Percentiles rank a stretch among this genome's conserved stretches.
Conservation (phyloP, 2,888 invertebrate species). For the Pseudococcus jackbeardsleyi region DNA sequence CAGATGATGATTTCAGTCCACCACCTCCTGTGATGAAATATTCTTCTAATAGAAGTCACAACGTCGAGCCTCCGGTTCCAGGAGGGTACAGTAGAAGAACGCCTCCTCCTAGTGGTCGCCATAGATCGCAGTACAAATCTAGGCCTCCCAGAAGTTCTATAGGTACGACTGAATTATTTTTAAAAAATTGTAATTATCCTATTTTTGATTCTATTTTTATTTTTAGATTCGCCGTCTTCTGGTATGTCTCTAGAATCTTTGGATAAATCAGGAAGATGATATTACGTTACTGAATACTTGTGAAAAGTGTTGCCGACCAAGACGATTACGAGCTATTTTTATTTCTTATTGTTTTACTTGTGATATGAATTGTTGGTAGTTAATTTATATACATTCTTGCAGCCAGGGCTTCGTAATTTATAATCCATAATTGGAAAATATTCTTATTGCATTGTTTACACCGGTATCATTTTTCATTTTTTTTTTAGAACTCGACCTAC, state of each 20-base stretch:
- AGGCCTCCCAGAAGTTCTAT: constrained; percentile 7
- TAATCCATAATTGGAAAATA: not conserved
- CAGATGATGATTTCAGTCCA: constrained; percentile 61
- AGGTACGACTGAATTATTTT: not conserved
- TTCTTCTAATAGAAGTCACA: not conserved
- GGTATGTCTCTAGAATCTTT: constrained; percentile 20
- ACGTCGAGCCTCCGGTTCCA: not conserved
- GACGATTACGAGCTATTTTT: constrained; percentile 30
- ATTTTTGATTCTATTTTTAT: not conserved
- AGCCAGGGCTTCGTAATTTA: not conserved
- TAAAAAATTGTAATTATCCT: too few species aligned
- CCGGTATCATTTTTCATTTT: not conserved
- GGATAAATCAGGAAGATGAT: constrained; percentile 40
- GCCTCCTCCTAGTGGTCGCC: constrained; percentile 6
- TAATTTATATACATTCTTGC: not conserved
- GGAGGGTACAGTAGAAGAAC: constrained; percentile 2
- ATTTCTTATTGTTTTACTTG: not conserved
- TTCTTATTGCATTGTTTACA: not conserved
- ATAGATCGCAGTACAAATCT: not conserved
- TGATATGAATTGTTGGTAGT: constrained; percentile 20
- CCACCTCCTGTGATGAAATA: constrained; percentile 33
- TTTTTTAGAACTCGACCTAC: not conserved
- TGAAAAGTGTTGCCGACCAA: constrained; percentile 18
- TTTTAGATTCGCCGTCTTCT: constrained; percentile 20
- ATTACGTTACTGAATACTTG: constrained; percentile 29